A percentile compares a stretch with the other conserved stretches of the same genome.
Evolutionary conservation across 2,797 vertebrate species (phyloP).

Genomic region (Allochrocebus solatus): DNA sequence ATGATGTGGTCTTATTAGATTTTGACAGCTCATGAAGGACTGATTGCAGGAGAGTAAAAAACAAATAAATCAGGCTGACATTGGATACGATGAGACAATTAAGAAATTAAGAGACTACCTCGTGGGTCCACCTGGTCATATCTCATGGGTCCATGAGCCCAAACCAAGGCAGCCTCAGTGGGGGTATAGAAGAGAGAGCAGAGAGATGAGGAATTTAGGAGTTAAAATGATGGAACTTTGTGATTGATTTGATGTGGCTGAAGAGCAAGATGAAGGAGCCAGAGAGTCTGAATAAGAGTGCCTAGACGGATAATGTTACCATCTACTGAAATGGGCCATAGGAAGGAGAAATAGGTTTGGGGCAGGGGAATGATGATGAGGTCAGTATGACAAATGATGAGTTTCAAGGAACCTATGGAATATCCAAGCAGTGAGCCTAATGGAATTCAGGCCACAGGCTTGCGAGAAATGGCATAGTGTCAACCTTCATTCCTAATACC

Average conservation of each 20-base stretch:
- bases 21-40: neutral
- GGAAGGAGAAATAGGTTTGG: neutral
- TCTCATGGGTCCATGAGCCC: too few relatives aligned
- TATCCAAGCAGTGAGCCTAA: slow-evolving; percentile 67
- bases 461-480: slow-evolving; percentile 57
- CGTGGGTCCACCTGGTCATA: neutral
- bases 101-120: neutral
- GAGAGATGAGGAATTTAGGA: neutral
- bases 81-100: neutral
- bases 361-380: slow-evolving; percentile 52
- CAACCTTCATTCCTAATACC: slow-evolving; percentile 50
- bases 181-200: neutral
- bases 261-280: slow-evolving; percentile 54
- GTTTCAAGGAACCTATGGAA: slow-evolving; percentile 67
- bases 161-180: neutral
- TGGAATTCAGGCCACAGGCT: slow-evolving; percentile 63
- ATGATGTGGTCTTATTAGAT: neutral
- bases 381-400: slow-evolving; percentile 67
- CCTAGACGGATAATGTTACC: slow-evolving; percentile 47
- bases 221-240: slow-evolving; percentile 25
- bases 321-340: slow-evolving; percentile 57
- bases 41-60: neutral
- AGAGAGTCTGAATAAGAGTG: slow-evolving; percentile 50
- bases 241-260: slow-evolving; percentile 58
- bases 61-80: neutral